A percentile compares a stretch with the other conserved stretches of the same genome.
Conservation (phyloP, 2,888 invertebrate species). For the Noctua pronuba region DNA sequence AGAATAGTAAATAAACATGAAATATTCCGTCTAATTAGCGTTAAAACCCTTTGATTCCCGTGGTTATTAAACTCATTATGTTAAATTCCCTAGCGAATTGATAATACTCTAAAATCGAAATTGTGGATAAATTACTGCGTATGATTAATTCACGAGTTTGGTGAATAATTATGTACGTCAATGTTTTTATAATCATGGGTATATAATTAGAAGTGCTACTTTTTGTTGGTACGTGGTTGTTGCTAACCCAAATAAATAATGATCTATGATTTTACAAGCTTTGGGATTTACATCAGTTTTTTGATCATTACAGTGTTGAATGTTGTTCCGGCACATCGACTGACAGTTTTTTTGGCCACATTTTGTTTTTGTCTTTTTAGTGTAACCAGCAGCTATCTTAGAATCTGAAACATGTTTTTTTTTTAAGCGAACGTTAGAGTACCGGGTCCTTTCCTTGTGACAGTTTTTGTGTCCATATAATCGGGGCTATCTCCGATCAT, state of each 20-base stretch:
- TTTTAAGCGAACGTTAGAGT: not conserved
- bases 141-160: conserved; percentile 4
- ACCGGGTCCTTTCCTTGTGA: not conserved
- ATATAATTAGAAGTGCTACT: conserved; percentile 12
- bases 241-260: not conserved
- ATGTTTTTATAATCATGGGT: conserved; percentile 10
- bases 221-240: conserved; percentile 27
- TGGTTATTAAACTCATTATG: conserved; percentile 1
- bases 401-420: not conserved
- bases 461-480: not conserved
- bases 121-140: not conserved
- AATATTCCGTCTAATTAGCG: conserved; percentile 18
- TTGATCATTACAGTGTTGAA: not conserved
- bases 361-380: not conserved
- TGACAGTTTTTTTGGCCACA: not conserved
- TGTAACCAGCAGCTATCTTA: not conserved
- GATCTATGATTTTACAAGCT: not conserved
- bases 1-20: conserved; percentile 4
- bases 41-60: not conserved
- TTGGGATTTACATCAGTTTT: not conserved
- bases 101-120: not conserved
- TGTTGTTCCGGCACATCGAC: not conserved
- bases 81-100: not conserved
- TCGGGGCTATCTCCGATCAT: not conserved
- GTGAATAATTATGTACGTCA: conserved; percentile 12